Evolutionary conservation across 2,113 vertebrate species (phyloP).

Genomic region (Donacobius atricapilla): DNA sequence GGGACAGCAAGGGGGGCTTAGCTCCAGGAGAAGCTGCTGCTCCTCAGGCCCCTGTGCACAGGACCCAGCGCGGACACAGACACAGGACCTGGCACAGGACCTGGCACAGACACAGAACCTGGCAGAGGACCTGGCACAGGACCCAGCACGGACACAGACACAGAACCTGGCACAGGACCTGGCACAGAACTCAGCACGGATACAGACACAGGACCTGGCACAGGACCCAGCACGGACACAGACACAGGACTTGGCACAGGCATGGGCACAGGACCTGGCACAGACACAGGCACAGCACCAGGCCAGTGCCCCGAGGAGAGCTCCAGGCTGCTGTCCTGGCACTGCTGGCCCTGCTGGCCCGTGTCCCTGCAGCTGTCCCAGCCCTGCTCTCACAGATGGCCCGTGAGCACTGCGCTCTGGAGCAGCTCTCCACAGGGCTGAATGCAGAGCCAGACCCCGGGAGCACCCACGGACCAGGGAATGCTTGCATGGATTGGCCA

Average conservation of each 20-base stretch:
- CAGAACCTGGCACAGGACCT: neutral
- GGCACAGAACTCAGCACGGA: neutral
- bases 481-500: rapidly evolving
- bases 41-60: neutral
- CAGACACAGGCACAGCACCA: neutral
- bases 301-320: neutral
- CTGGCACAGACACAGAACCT: neutral
- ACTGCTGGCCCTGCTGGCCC: neutral
- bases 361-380: rapidly evolving
- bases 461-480: neutral
- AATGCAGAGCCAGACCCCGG: rapidly evolving
- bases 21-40: neutral
- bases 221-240: neutral
- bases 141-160: neutral
- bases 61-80: too few species aligned
- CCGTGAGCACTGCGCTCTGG: neutral
- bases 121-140: neutral
- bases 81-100: neutral
- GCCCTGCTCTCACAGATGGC: neutral
- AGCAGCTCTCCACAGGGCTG: neutral
- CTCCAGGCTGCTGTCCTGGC: neutral
- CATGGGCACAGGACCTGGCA: neutral
- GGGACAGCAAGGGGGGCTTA: neutral
- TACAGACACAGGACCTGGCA: neutral
- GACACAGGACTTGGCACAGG: neutral